These are phyloP conservation scores for Riparia riparia DNA, from an alignment of 2,113 vertebrate species.

Conservation along the genomic window DNA sequence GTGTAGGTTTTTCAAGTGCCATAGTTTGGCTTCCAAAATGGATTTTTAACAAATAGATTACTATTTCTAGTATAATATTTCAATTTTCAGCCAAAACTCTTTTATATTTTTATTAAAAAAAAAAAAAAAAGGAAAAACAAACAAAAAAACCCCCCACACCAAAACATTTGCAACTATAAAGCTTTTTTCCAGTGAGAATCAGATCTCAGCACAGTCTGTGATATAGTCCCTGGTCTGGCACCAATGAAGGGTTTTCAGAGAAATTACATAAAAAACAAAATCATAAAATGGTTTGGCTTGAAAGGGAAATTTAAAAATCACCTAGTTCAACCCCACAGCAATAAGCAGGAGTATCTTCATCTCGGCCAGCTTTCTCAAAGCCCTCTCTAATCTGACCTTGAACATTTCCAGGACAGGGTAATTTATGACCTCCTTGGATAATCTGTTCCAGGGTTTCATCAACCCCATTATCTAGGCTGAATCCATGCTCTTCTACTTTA, in stretches of 20 bases:
- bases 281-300: neutral
- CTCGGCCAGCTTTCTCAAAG: neutral
- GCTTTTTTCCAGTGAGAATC: neutral
- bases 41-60: neutral
- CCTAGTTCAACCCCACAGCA: neutral
- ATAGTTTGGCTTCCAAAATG: neutral
- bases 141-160: no score
- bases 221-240: neutral
- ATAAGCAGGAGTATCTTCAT: neutral
- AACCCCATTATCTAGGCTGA: neutral
- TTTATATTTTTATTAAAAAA: neutral
- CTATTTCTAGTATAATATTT: neutral
- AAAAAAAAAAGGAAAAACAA: no score
- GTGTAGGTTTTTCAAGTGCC: neutral
- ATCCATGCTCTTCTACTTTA: neutral
- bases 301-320: neutral
- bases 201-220: neutral
- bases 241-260: rapidly evolving
- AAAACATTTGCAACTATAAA: neutral
- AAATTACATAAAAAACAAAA: neutral
- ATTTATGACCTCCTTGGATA: neutral
- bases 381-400: neutral
- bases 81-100: neutral
- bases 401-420: neutral
- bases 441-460: neutral